Conservation (phyloP, 2,888 invertebrate genomes). For the Platynereis dumerilii region DNA sequence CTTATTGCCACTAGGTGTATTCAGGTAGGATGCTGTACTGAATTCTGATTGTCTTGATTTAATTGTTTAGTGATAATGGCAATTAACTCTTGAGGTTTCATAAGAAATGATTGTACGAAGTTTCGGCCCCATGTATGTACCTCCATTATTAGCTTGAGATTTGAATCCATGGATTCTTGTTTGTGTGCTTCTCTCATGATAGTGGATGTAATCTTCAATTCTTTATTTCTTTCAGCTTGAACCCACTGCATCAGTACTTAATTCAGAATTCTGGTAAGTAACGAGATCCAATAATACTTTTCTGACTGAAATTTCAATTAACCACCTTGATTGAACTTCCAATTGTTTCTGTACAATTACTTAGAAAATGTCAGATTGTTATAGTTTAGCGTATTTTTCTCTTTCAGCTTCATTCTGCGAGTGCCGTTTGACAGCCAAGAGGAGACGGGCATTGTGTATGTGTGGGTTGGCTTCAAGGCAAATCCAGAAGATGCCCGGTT, state of each 20-base stretch:
- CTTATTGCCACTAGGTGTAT: constrained; percentile 90
- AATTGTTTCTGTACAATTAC: not conserved
- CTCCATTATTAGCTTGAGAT: no score
- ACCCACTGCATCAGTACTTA: constrained; percentile 83
- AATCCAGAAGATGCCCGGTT: constrained; percentile 85
- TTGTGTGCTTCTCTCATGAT: no score
- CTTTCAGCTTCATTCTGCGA: constrained; percentile 83
- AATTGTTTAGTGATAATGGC: not conserved
- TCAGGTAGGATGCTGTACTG: constrained; percentile 66
- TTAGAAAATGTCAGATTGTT: not conserved
- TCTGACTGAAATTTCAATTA: no score
- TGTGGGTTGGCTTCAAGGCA: constrained; percentile 89
- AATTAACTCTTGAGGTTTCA: not conserved
- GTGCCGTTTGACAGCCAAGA: constrained; percentile 85
- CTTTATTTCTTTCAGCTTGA: constrained; percentile 71
- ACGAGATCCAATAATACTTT: not conserved
- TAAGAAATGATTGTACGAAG: not conserved
- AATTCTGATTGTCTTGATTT: not conserved
- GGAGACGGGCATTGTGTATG: constrained; percentile 88
- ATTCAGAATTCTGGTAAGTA: constrained; percentile 91
- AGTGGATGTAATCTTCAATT: no score
- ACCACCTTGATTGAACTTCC: no score
- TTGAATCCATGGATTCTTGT: no score
- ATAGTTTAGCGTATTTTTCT: constrained; percentile 28
- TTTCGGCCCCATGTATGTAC: not conserved